phyloP scores from a whole-genome alignment of 2,113 vertebrate genomes.

The Xenus cinereus region DNA sequence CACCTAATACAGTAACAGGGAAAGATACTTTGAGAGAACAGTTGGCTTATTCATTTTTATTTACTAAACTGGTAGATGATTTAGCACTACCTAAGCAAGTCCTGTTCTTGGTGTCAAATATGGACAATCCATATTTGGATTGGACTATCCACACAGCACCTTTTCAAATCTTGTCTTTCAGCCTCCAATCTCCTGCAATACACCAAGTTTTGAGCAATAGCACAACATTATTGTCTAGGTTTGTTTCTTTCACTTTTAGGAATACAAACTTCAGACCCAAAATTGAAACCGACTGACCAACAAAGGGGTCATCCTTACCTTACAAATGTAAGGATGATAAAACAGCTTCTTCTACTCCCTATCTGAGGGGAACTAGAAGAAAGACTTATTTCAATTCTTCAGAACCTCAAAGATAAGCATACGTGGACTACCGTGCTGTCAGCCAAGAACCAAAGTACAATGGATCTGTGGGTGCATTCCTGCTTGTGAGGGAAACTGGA shows the following conservation, averaged over 20 bases:
- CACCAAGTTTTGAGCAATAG: background rate
- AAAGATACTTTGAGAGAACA: background rate
- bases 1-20: background rate
- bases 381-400: background rate
- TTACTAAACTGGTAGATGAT: background rate
- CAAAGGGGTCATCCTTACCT: background rate
- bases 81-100: background rate
- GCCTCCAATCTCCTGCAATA: background rate
- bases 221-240: background rate
- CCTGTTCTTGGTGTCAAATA: background rate
- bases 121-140: background rate
- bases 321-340: conserved; percentile 29
- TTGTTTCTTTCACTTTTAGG: conserved; percentile 28
- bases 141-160: background rate
- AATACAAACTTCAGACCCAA: conserved; percentile 13
- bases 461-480: conserved; percentile 31
- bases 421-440: background rate
- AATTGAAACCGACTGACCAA: conserved; percentile 58
- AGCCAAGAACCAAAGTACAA: conserved; percentile 45
- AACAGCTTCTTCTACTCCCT: conserved; percentile 20
- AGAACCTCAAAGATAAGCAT: background rate
- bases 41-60: background rate
- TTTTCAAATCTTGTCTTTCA: background rate
- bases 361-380: conserved; percentile 37
- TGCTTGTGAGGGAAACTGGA: background rate